A percentile compares a stretch with the other conserved stretches of the same genome.
Evolutionary conservation across 2,113 vertebrate genomes (phyloP).

Genomic region (Pipa parva): DNA sequence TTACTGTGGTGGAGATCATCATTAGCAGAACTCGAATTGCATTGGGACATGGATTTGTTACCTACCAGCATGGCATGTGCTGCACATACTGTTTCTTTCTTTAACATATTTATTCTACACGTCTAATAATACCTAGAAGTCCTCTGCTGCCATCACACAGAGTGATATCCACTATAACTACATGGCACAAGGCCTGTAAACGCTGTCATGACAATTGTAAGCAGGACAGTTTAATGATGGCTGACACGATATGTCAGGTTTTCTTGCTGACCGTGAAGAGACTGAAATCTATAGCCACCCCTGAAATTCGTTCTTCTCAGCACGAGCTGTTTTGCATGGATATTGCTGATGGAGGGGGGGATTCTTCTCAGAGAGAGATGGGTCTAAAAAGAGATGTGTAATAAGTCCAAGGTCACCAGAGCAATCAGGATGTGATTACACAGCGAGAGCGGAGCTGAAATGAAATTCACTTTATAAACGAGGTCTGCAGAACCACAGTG

Average conservation of each 20-base stretch:
- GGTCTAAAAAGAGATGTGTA: conserved; percentile 15
- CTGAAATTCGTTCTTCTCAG: not conserved
- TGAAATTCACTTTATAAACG: conserved; percentile 33
- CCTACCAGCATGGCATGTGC: too few relatives aligned
- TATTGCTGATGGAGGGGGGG: conserved; percentile 4
- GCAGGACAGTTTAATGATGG: conserved; percentile 21
- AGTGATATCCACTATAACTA: not conserved
- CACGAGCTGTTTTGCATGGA: conserved; percentile 26
- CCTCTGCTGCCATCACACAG: not conserved
- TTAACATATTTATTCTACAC: not conserved
- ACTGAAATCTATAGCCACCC: conserved; percentile 2
- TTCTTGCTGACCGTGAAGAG: not conserved
- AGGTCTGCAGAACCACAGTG: conserved; percentile 25
- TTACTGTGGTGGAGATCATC: too few relatives aligned
- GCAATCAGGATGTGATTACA: conserved; percentile 38
- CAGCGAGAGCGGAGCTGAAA: conserved; percentile 19
- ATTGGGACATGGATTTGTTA: too few relatives aligned
- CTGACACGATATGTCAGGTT: conserved; percentile 1
- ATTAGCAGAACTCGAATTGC: too few relatives aligned
- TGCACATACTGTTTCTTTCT: too few relatives aligned
- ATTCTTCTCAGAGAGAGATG: not conserved
- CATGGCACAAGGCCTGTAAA: conserved; percentile 10
- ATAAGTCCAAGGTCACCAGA: conserved; percentile 33
- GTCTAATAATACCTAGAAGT: not conserved
- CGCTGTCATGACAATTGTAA: conserved; percentile 21